phyloP scores from a whole-genome alignment of 2,113 vertebrate species.

The Thamnophis sirtalis region DNA sequence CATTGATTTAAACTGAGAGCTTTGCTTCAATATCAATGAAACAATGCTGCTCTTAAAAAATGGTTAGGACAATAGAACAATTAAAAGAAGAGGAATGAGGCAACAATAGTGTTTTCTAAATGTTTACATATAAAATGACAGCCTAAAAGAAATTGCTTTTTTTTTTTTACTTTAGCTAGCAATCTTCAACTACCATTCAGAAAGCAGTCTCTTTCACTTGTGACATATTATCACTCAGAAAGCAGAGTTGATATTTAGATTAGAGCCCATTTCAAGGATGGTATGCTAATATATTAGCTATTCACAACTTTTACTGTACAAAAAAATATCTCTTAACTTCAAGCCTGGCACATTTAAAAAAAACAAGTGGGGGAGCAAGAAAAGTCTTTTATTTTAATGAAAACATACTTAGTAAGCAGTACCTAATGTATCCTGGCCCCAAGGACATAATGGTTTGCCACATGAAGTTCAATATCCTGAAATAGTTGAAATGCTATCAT shows the following conservation, averaged over 20 bases:
- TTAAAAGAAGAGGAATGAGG: background rate
- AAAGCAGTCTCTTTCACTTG: background rate
- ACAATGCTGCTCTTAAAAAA: background rate
- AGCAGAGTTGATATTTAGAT: background rate
- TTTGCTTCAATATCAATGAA: conserved; percentile 12
- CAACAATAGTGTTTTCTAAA: background rate
- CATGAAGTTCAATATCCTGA: background rate
- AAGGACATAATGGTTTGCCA: background rate
- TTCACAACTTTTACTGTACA: background rate
- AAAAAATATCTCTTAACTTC: background rate
- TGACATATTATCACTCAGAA: background rate
- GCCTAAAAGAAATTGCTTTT: background rate
- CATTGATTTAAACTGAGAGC: background rate
- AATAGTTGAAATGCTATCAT: background rate
- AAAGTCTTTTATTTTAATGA: background rate
- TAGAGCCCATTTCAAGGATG: background rate
- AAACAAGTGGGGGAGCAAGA: background rate
- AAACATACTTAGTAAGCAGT: background rate
- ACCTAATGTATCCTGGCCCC: background rate
- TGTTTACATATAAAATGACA: background rate
- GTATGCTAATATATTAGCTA: background rate
- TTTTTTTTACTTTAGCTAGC: background rate
- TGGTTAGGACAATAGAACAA: background rate
- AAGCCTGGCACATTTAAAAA: background rate
- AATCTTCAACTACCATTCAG: background rate